Evolutionary conservation across 2,113 vertebrate genomes (phyloP), one percentile per base, ranked within the genome.

Genomic region (Bambusicola thoracicus): DNA sequence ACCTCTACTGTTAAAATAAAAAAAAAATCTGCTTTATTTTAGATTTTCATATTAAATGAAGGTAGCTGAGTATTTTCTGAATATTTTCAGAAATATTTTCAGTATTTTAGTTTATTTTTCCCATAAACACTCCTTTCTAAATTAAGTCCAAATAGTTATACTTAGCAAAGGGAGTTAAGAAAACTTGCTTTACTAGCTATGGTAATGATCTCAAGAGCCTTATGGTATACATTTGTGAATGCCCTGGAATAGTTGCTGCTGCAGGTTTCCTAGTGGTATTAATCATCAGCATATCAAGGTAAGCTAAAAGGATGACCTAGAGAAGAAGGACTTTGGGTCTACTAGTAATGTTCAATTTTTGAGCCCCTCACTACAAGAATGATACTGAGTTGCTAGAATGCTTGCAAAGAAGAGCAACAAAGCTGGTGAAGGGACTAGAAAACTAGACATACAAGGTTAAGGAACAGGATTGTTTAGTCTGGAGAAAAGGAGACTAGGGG

Each of bases 1-100:
- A 97, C 92, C 96, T 96, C 87, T 96, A 82, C 87, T 85, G 79
- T 91, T 95, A 91, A 90, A 94, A 80, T 46, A 56, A 87, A 78
- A 8, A 13, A n/a, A 29, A 53, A 17, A 70, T 34, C 44, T 77
- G 7, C 56, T 85, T 81, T 55, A 20, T 82, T 79, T 87, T 79
- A 86, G 32, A 25, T 66, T 94, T 85, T 85, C 20, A 62, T 85
- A 44, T 77, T 36, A 89, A 65, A 41, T 63, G 6, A 34, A 73
- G 84, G 29, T 61, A 73, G 36, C 76, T 43, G 14, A 48, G 1
- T 87, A 44, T 69, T 85, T 87, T 72, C 38, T 82, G 58, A 63
- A 46, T 72, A 59, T 68, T 68, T 48, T 68, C 36, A 72, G 25
- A 38, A 72, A 30, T 34, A 49, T 21, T 43, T 36, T 36, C 36